Evolutionary conservation across 2,113 vertebrate species (phyloP), one percentile per base, ranked within the genome.

Genomic region (Suncus etruscus): DNA sequence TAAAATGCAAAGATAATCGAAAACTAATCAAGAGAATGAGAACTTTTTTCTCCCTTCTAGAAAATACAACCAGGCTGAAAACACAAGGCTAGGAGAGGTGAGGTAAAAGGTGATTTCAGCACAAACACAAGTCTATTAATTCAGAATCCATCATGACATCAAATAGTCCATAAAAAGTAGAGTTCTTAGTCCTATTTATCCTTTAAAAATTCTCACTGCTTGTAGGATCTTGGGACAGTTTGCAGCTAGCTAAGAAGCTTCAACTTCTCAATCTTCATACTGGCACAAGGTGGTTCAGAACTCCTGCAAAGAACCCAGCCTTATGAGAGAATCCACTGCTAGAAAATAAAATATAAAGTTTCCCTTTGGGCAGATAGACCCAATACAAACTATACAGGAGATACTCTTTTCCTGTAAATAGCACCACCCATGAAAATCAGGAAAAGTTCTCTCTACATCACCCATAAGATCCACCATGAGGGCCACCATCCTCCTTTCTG

Each of bases 51-150:
- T 14, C 18, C 12, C 54, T 1, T 10, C 54, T 39, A 58, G 7
- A 90, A 83, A 48, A 69, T 45, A 89, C 8, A 75, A 16, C 0
- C 22, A 70, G 65, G 24, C 24, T 86, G 31, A 32, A 95, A 90
- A 87, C 83, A 50, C 25, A 76, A 90, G 45, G 39, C 29, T 77
- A 73, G 77, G 78, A 81, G 66, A 63, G 69, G 92, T 72, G 66
- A 63, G 69, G 92, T 72, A 94, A 93, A 93, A 96, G 89, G 69
- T 93, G 83, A 76, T n/a, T 83, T 61, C 20, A 54, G 47, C 54
- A 79, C 78, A 75, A 93, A 92, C 6, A 2, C 18, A 86, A 92
- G 73, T 74, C 77, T 78, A 5, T 88, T 84, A 66, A 78, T 90
- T 80, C 22, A 25, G 31, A 85, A 83, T 51, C 58, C 65, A 88